Base-by-base conservation (phyloP, 2,888 invertebrate genomes). In the Atrina japonica region DNA sequence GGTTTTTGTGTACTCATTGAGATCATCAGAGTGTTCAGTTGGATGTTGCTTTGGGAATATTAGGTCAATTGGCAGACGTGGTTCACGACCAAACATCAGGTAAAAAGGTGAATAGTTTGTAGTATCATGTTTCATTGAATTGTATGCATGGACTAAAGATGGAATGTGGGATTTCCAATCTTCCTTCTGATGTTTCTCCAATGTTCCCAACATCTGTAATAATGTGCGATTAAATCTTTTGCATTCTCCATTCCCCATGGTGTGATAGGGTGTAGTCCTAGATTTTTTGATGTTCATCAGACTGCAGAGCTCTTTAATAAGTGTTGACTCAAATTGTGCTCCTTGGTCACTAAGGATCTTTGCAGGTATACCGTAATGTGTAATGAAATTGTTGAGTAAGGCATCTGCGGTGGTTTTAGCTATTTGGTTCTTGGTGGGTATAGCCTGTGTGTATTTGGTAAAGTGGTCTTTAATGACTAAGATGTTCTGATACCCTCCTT, bases 381-480 rank as follows among this genome's bases (percentile, higher is more conserved):
- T 16, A n/a, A n/a, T n/a, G n/a, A n/a, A n/a, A n/a, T n/a, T n/a
- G n/a, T n/a, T n/a, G n/a, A n/a, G n/a, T n/a, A 68, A 60, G 2
- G 18, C 58, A 18, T 66, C 66, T 14, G 66, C 55, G 25, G 66
- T 66, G n/a, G n/a, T n/a, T n/a, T n/a, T n/a, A n/a, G n/a, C n/a
- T n/a, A n/a, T n/a, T n/a, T n/a, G n/a, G n/a, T n/a, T 41, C 41
- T 41, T 41, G 9, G 41, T 41, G 9, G 41, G 41, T 9, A 41
- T 41, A 16, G 41, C 16, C 16, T 9, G 41, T 11, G 41, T 14
- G 16, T 11, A 41, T 9, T 41, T 41, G 9, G 41, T 41, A 41
- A 41, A 41, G 16, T 41, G 41, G 16, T 41, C 41, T 41, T n/a
- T 52, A 21, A 52, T 52, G 14, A 52, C 52, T 18, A 52, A 23